These are phyloP conservation scores for Hydrolagus affinis DNA, from an alignment of 2,113 vertebrate genomes.

Conservation along the genomic window DNA sequence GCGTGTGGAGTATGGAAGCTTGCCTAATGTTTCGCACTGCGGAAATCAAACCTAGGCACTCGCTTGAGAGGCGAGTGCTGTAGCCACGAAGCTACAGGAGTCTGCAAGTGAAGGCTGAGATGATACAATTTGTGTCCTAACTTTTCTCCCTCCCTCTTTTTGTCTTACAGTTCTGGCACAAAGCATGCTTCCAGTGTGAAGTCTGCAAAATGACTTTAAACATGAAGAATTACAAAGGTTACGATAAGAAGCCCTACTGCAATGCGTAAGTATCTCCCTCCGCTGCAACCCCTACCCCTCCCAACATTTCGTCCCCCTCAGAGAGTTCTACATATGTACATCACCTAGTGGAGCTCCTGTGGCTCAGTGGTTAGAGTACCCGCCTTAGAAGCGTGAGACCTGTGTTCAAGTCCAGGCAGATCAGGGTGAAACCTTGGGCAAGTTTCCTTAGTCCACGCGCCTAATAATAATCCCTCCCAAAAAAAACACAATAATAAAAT, in stretches of 20 bases:
- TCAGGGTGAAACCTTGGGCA: too few relatives aligned
- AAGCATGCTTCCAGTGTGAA: constrained; percentile 70
- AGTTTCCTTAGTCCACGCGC: too few relatives aligned
- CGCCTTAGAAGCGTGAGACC: too few relatives aligned
- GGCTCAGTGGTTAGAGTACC: too few relatives aligned
- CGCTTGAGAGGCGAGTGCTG: background rate
- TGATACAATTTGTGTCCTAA: background rate
- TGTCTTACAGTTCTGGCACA: constrained; percentile 63
- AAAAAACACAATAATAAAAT: too few relatives aligned
- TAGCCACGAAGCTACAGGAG: background rate
- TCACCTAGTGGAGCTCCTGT: too few relatives aligned
- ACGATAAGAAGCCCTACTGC: constrained; percentile 73
- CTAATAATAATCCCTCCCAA: too few relatives aligned
- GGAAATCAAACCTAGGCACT: background rate
- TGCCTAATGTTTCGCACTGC: too few relatives aligned
- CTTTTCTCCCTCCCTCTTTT: constrained; percentile 18
- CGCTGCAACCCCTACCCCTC: too few relatives aligned
- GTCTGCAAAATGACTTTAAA: constrained; percentile 73
- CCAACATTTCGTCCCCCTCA: background rate
- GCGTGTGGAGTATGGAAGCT: too few relatives aligned
- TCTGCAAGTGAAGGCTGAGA: accelerated
- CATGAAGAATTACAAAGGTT: constrained; percentile 78
- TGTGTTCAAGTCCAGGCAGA: too few relatives aligned
- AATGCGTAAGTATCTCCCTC: constrained; percentile 58
- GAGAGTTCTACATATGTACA: too few relatives aligned